Evolutionary conservation across 1,140 invertebrate genomes (phyloP).

Genomic region (Drosophila pseudoobscura): DNA sequence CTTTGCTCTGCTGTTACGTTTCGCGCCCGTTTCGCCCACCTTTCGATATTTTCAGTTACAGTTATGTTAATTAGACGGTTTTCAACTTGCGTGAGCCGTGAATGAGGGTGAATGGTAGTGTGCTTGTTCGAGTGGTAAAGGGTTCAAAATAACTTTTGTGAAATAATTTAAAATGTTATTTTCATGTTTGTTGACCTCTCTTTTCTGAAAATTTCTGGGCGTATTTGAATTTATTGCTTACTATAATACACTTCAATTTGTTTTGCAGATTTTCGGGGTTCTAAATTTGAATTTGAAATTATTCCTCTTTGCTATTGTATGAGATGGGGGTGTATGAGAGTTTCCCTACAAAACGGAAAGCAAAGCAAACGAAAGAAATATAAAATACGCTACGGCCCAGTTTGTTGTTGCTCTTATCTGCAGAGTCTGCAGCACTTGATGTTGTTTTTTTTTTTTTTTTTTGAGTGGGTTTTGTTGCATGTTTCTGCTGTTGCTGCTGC

Average conservation of each 20-base stretch:
- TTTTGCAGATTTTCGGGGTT: conserved; percentile 36
- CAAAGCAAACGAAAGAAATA: conserved; percentile 57
- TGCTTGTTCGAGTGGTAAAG: conserved; percentile 12
- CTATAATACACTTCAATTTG: conserved; percentile 57
- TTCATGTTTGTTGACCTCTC: background rate
- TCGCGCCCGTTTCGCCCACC: conserved; percentile 12
- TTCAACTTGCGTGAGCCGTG: conserved; percentile 2
- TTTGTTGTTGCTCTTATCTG: conserved; percentile 30
- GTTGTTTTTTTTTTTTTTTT: conserved; percentile 11
- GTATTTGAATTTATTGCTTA: conserved; percentile 27
- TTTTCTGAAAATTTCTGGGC: conserved; percentile 14
- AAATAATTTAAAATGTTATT: conserved; percentile 26
- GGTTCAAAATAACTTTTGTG: conserved; percentile 8
- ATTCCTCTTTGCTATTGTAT: conserved; percentile 21
- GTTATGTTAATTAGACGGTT: background rate
- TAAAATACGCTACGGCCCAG: conserved; percentile 49
- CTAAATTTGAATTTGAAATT: conserved; percentile 47
- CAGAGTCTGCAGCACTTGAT: conserved; percentile 18
- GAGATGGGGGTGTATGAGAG: conserved; percentile 18
- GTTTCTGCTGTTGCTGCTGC: conserved; percentile 43
- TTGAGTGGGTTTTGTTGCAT: conserved; percentile 18
- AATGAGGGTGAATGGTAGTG: background rate
- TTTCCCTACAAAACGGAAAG: conserved; percentile 51
- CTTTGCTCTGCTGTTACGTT: conserved; percentile 47
- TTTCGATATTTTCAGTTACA: conserved; percentile 2